A percentile compares a stretch with the other conserved stretches of the same genome.
These are phyloP conservation scores for Rhadina sibilatrix DNA, from an alignment of 2,113 vertebrate species.

Conservation along the genomic window DNA sequence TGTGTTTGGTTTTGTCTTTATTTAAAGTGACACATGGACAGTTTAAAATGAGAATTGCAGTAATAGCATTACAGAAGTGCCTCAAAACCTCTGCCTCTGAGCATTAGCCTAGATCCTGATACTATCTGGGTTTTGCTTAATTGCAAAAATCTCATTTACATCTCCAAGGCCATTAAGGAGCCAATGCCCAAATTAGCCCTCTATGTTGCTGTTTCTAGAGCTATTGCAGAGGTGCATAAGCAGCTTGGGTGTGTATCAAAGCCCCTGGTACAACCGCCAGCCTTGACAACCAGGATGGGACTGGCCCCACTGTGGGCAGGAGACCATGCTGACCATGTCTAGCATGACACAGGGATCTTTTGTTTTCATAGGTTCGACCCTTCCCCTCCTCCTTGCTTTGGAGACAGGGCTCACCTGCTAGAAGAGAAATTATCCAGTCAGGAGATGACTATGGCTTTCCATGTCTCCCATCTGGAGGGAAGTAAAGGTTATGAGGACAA, in stretches of 20 bases:
- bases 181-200: neutral
- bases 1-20: neutral
- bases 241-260: rapidly evolving
- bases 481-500: slow-evolving; percentile 60
- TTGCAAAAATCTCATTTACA: neutral
- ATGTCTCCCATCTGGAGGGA: slow-evolving; percentile 67
- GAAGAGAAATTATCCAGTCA: slow-evolving; percentile 70
- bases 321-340: rapidly evolving
- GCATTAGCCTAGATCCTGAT: neutral
- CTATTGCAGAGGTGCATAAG: neutral
- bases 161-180: no score
- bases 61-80: neutral
- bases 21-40: neutral
- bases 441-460: slow-evolving; percentile 71
- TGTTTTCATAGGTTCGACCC: neutral
- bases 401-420: slow-evolving; percentile 34
- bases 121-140: neutral
- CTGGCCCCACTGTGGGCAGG: neutral
- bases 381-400: slow-evolving; percentile 12
- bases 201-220: rapidly evolving
- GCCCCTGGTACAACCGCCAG: rapidly evolving
- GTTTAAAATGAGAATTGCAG: neutral
- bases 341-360: rapidly evolving
- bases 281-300: rapidly evolving
- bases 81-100: neutral